Evolutionary conservation across 2,888 invertebrate genomes (phyloP), one percentile per base, ranked within the genome.

Genomic region (Phortica okadai): DNA sequence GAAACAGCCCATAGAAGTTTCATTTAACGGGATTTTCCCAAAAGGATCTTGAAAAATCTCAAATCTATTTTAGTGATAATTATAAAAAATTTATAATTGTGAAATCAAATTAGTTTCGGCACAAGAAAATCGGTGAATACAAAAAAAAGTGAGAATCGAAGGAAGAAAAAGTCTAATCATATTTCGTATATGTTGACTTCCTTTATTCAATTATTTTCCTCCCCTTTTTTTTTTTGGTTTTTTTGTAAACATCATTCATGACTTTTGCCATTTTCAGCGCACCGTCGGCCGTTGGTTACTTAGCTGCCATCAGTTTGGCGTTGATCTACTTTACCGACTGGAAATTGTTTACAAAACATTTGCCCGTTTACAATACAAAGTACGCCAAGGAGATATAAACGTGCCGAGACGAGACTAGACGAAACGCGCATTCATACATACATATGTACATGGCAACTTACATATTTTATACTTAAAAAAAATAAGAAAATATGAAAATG

Each of bases 271-370:
- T n/a, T 56, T 56, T 8, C 56, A 72, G 70, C 56, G 70, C 70
- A 25, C 70, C 70, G 10, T 56, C 74, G 6, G 62, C 50, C 10
- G 5, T 64, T 2, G 21, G 33, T 16, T 74, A 25, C 42, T 62
- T 14, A 6, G 21, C 50, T 25, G 74, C 74, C 5, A 25, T 14
- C 25, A 10, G 44, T 50, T 45, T 74, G 54, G 64, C 74, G 5
- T 8, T 74, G 14, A 64, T 74, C 33, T 74, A 74, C 33, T 64
- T 64, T 5, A 74, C 74, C 21, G 74, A 74, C 45, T 74, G 74
- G 74, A 59, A 74, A 50, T 14, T 50, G 10, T 25, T 74, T 44
- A 50, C 62, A 7, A 50, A 64, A 33, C 33, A 50, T 21, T 11
- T 74, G 25, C 74, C 74, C 11, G 45, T 74, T 25, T 74, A 74